A percentile compares a stretch with the other conserved stretches of the same genome.
Conservation (phyloP, 2,888 invertebrate genomes). For the Brachypalpus laphriformis region DNA sequence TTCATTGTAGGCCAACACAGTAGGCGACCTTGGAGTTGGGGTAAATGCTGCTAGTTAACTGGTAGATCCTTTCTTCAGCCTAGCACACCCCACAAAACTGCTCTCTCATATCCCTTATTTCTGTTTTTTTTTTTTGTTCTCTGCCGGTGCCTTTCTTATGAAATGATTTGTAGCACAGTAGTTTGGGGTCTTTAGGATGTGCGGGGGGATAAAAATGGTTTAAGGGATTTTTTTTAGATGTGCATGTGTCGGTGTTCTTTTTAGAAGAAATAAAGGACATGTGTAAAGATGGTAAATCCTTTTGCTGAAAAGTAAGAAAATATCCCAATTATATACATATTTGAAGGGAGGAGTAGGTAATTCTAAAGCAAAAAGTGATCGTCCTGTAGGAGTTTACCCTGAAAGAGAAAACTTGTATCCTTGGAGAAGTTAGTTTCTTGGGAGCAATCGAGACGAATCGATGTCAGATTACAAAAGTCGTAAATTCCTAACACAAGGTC, state of each 20-base stretch:
- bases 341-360: background rate
- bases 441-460: background rate
- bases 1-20: conserved; percentile 60
- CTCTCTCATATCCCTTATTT: conserved; percentile 31
- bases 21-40: conserved; percentile 20
- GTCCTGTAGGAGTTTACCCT: background rate
- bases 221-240: too few species aligned
- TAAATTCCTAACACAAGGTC: background rate
- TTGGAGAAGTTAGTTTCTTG: background rate
- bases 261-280: conserved; percentile 44
- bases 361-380: background rate
- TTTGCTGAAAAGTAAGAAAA: conserved; percentile 55
- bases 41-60: conserved; percentile 62
- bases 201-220: conserved; percentile 30
- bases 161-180: conserved; percentile 65
- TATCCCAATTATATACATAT: conserved; percentile 29
- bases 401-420: conserved; percentile 1
- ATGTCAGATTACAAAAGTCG: background rate
- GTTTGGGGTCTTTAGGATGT: conserved; percentile 32
- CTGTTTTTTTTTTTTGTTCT: background rate
- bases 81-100: conserved; percentile 41
- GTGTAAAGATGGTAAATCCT: conserved; percentile 54
- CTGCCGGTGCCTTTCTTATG: conserved; percentile 12
- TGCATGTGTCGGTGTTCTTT: conserved; percentile 7
- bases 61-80: conserved; percentile 40